Evolutionary conservation across 2,888 invertebrate species (phyloP), one percentile per base, ranked within the genome.

Genomic region (Zaprionus bogoriensis): DNA sequence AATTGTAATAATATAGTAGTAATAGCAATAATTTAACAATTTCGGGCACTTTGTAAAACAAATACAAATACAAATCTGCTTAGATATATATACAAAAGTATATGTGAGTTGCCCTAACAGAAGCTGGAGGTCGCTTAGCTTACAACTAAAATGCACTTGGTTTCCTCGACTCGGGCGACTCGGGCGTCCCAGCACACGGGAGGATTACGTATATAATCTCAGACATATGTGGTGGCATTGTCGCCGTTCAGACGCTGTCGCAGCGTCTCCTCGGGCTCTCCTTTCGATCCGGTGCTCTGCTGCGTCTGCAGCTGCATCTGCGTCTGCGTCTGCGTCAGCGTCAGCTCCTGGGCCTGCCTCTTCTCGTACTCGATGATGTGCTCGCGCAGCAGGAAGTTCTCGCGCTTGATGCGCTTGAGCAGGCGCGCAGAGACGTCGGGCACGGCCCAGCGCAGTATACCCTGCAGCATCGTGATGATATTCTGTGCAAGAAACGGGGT

Each of bases 341-440:
- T 42, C 48, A 41, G 3, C 20, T 67, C 59, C 42, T 55, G 65
- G 7, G 72, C 78, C 57, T 65, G 67, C 3, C 25, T 30, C 36
- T 85, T 75, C 44, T 79, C 95, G 69, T 94, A 92, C 74, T 94
- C 93, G 60, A 96, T 94, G 67, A 96, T 94, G 66, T 94, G 93
- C 86, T 95, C 95, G 81, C 94, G 95, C 9, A 94, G 93, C 69
- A 94, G 92, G 87, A 94, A 95, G 9, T 94, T 93, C 88, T 96
- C 95, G 20, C 94, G 92, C 68, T 94, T 93, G 25, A 96, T 94
- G 81, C 94, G 93, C 77, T 95, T 94, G 53, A 93, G 92, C 52
- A 97, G 91, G 85, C 94, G 93, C 28, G 92, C 92, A 0, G 96
- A 95, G 36, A 95, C 92, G 87, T 96, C 96, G 0, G 96, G 96